A percentile compares a stretch with the other conserved stretches of the same genome.
These are phyloP conservation scores for Batillaria attramentaria DNA, from an alignment of 1,140 invertebrate genomes.

Conservation along the genomic window DNA sequence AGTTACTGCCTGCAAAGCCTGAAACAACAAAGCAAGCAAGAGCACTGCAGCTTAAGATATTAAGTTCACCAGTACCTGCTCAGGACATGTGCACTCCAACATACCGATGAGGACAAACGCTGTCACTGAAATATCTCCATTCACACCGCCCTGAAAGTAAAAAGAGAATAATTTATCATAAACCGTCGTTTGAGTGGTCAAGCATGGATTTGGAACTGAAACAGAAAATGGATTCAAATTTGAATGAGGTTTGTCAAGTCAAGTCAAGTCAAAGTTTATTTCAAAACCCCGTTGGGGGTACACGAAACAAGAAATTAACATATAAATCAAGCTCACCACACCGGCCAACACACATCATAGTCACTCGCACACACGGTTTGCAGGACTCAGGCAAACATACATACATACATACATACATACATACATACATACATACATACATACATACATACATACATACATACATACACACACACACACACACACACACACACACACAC, in stretches of 20 bases:
- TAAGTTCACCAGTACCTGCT: conserved; percentile 31
- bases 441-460: background rate
- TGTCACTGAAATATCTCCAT: conserved; percentile 55
- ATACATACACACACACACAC: background rate
- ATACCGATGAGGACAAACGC: conserved; percentile 60
- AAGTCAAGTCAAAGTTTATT: too few relatives aligned
- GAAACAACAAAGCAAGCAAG: background rate
- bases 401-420: background rate
- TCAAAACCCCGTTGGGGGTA: too few relatives aligned
- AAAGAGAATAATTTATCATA: background rate
- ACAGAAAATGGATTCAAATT: too few relatives aligned
- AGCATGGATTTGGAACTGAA: too few relatives aligned
- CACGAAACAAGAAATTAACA: too few relatives aligned
- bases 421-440: background rate
- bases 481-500: background rate
- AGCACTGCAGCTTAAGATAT: background rate
- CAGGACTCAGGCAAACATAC: background rate
- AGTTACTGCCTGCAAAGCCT: background rate
- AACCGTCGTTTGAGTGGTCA: too few relatives aligned
- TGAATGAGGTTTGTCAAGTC: too few relatives aligned
- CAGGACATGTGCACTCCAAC: conserved; percentile 52
- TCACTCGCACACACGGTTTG: background rate
- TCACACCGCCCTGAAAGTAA: conserved; percentile 55
- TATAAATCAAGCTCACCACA: too few relatives aligned
- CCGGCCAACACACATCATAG: too few relatives aligned